A percentile compares a stretch with the other conserved stretches of the same genome.
phyloP scores from a whole-genome alignment of 2,888 invertebrate genomes.

The Bellardia pandia region DNA sequence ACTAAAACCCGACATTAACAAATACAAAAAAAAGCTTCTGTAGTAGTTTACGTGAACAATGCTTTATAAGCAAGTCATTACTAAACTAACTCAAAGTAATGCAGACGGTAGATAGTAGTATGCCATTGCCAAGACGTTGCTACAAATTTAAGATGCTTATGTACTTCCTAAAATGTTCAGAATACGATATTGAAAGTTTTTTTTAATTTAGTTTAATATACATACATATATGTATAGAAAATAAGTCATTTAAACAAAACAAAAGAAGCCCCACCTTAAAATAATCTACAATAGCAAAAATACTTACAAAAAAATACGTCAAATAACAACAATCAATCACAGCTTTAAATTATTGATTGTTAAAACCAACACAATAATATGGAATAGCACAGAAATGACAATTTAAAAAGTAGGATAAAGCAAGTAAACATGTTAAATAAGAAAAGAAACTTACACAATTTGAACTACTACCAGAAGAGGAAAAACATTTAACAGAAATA shows the following conservation, averaged over 20 bases:
- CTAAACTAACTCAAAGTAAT: too few relatives aligned
- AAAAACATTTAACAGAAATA: conserved; percentile 17
- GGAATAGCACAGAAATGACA: conserved; percentile 23
- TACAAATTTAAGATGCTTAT: too few relatives aligned
- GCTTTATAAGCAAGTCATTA: too few relatives aligned
- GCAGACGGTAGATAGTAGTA: too few relatives aligned
- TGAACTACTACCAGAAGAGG: conserved; percentile 29
- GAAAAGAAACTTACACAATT: conserved; percentile 18
- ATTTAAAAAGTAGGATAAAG: background rate
- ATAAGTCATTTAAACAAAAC: conserved; percentile 45
- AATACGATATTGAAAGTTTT: background rate
- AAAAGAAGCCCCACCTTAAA: conserved; percentile 45
- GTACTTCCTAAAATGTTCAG: background rate
- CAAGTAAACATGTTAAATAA: background rate
- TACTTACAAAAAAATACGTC: background rate
- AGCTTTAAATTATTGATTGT: conserved; percentile 54
- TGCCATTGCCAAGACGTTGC: too few relatives aligned
- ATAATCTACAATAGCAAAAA: conserved; percentile 26
- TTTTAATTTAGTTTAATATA: background rate
- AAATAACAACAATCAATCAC: conserved; percentile 52
- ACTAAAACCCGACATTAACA: too few relatives aligned
- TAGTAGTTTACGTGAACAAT: too few relatives aligned
- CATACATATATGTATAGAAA: background rate
- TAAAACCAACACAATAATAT: background rate
- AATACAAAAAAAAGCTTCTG: too few relatives aligned